Evolutionary conservation across 2,113 vertebrate species (phyloP), one percentile per base, ranked within the genome.

Genomic region (Mohoua ochrocephala): DNA sequence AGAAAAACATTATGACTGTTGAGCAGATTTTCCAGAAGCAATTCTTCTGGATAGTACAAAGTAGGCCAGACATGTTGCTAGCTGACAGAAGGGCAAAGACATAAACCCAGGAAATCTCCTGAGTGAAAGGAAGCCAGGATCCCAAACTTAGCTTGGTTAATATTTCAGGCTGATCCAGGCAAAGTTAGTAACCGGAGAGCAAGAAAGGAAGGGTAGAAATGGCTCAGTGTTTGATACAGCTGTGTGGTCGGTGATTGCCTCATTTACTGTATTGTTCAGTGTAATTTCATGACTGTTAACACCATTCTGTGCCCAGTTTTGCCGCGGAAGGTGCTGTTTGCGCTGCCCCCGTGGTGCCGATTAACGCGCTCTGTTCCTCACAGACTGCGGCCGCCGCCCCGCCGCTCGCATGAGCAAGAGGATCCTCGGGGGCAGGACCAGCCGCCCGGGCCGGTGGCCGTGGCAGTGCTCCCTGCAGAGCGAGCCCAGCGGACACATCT

Each of bases 401-500:
- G 98, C 98, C 11, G 98, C 97, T 7, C 98, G 99, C 64, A 98
- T 99, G 98, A 98, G 87, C 97, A 99, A 99, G 96, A 98, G 99
- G 96, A 99, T 99, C 89, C 98, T 99, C 2, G 99, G 99, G 1
- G 99, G 99, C 4, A 97, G 99, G 19, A 99, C 99, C 6, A 99
- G 99, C 19, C 98, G 99, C 1, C 98, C 97, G 1, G 99, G 99
- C 23, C 98, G 99, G 7, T 99, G 99, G 99, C 99, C 99, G 0
- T 99, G 99, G 99, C 99, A 99, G 81, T 99, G 99, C 90, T 99
- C 99, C 10, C 97, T 99, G 93, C 99, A 99, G 98, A 99, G 98
- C 7, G 98, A 99, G 3, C 98, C 98, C 49, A 99, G 99, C 8
- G 99, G 99, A 3, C 99, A 99, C 94, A 98, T 99, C 13, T 99